Base-by-base conservation (phyloP, 2,888 invertebrate genomes). In the Pyralis farinalis region DNA sequence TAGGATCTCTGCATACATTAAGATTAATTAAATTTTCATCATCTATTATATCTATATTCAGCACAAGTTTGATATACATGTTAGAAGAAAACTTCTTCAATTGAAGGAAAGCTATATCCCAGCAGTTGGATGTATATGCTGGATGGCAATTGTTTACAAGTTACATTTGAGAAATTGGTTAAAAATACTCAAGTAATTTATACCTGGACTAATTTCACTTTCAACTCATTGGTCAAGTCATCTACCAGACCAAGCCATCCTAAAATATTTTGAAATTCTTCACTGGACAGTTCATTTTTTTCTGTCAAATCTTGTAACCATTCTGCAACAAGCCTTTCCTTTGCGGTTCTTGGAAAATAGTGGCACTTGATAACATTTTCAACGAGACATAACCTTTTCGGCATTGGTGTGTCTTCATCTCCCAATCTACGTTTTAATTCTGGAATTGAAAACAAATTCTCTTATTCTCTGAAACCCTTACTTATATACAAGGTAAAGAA, bases 341-440 rank as follows among this genome's bases (percentile, higher is more conserved):
- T 91, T 0, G 84, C 81, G 1, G 78, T 71, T 0, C 87, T 65
- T 0, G 90, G 82, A 31, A 91, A 76, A 52, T 90, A 84, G 8
- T 82, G 67, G 0, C 88, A 84, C 7, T 71, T 66, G 1, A 91
- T 81, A 1, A 87, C 76, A 65, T 91, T 91, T 52, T 85, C 89
- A 0, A 91, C 91, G 0, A 91, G 67, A 49, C 90, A 88, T 1
- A 91, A 66, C 5, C 91, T 76, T 55, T 91, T 91, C 0, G 87
- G 56, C 4, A 91, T 43, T 0, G 90, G 82, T 40, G 78, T 83
- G 2, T 67, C 56, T 0, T 71, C 69, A 45, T 87, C 75, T 0
- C 84, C 76, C 3, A 91, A 56, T 1, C 83, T 73, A 1, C 85
- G 78, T 52, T 90, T 88, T 30, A 91, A 53, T 59, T 88, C 91